Base-by-base conservation (phyloP, 2,797 vertebrate genomes). In the Serranus cabrilla region DNA sequence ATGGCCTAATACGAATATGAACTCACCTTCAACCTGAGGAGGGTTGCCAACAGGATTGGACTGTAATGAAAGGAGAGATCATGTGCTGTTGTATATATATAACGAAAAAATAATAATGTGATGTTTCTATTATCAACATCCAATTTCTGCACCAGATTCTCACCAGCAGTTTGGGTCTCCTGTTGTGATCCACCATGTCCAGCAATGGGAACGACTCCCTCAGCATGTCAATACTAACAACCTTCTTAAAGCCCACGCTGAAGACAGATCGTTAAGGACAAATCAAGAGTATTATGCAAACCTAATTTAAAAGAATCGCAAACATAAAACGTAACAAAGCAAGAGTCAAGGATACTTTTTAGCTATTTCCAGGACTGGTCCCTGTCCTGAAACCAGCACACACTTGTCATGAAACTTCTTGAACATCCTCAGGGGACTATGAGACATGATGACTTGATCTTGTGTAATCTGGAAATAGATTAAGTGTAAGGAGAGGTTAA, bases 391-490 rank as follows among this genome's bases (percentile, higher is more conserved):
- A 2, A 98, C 96, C 74, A 98, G 90, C 51, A 98, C 96, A 88
- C 96, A 96, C 89, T 97, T 98, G 45, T 97, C 94, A 56, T 98
- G 97, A n/a, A 95, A 97, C 82, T 91, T 95, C 81, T 92, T 97
- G 79, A 98, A 96, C 95, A 98, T 97, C 83, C 93, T 93, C 86
- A 98, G 89, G n/a, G 97, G 97, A 87, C 97, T 98, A 74, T 98
- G 97, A 0, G 97, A 98, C 97, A 98, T 96, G 93, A 98, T 93
- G 73, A 98, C 96, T 46, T 98, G 97, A 55, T 97, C 96, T 71
- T 96, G 95, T 3, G 95, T 95, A 71, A 98, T 95, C 97, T 98
- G 89, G 34, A 76, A 85, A 78, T 20, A 78, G 69, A 78, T 51
- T 2, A 65, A 70, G 8, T 23, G 65, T 64, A 13, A 60, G 25